Percentiles rank a stretch among this genome's conserved stretches.
Evolutionary conservation across 2,113 vertebrate species (phyloP).

Genomic region (Myotis yumanensis): DNA sequence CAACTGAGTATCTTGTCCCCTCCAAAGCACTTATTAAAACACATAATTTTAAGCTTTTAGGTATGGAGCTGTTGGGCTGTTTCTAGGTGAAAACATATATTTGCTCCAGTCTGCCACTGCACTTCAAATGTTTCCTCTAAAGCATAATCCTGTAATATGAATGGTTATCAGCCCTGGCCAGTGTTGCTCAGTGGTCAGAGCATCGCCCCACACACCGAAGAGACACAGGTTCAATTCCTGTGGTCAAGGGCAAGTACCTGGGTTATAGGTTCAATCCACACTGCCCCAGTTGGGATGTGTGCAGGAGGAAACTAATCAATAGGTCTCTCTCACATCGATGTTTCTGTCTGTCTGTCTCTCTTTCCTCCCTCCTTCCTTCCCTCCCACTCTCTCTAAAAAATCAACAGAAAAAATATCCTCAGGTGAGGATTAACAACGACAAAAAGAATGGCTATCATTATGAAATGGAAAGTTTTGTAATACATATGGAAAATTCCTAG

Average conservation of each 20-base stretch:
- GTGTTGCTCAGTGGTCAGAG: no score
- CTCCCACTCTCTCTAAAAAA: neutral
- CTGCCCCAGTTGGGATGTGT: no score
- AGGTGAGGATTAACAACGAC: neutral
- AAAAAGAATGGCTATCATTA: neutral
- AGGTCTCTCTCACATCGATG: neutral
- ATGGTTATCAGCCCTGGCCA: neutral
- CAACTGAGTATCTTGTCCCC: neutral
- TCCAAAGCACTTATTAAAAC: neutral
- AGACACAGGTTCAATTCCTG: neutral
- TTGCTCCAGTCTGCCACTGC: neutral
- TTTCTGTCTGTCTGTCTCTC: neutral
- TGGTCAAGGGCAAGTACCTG: neutral
- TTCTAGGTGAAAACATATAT: neutral
- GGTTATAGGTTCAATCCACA: no score
- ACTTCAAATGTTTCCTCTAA: neutral
- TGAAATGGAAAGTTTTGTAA: neutral
- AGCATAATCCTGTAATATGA: neutral
- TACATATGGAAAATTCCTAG: slow-evolving; percentile 4
- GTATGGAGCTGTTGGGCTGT: neutral
- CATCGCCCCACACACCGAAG: neutral
- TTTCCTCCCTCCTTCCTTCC: neutral
- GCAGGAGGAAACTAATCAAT: neutral
- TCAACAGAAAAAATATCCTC: neutral
- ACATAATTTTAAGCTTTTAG: neutral